Percentiles rank a stretch among this genome's conserved stretches.
Evolutionary conservation across 2,797 vertebrate species (phyloP).

Genomic region (Anguilla megastoma): DNA sequence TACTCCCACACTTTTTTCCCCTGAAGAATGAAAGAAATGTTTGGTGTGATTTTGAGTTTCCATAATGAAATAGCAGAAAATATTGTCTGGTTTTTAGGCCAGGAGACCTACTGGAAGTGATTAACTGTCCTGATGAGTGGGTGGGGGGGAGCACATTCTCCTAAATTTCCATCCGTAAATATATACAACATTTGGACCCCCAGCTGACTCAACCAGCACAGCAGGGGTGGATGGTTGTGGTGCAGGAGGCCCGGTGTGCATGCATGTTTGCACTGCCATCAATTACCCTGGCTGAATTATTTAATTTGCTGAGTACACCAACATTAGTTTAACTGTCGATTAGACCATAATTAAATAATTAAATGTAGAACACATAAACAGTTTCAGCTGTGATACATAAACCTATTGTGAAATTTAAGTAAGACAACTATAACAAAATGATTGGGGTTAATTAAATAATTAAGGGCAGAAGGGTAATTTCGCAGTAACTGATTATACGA

Average conservation of each 20-base stretch:
- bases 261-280: not conserved
- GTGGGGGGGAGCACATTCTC: not conserved
- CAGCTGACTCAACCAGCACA: not conserved
- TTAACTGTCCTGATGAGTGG: not conserved
- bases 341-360: not conserved
- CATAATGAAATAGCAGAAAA: not conserved
- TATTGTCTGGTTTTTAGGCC: not conserved
- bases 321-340: not conserved
- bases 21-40: conserved; percentile 10
- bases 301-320: not conserved
- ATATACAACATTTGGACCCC: not conserved
- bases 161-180: not conserved
- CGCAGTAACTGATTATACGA: not conserved
- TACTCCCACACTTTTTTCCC: not conserved
- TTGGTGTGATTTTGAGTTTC: conserved; percentile 4
- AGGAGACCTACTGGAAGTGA: not conserved
- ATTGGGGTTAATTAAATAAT: not conserved
- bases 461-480: not conserved
- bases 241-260: not conserved
- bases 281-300: not conserved
- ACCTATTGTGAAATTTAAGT: not conserved
- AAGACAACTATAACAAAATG: not conserved
- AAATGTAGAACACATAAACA: too few relatives aligned
- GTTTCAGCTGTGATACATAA: not conserved
- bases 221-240: not conserved